phyloP scores from a whole-genome alignment of 2,888 invertebrate species.

The Cryptocephalus primarius region DNA sequence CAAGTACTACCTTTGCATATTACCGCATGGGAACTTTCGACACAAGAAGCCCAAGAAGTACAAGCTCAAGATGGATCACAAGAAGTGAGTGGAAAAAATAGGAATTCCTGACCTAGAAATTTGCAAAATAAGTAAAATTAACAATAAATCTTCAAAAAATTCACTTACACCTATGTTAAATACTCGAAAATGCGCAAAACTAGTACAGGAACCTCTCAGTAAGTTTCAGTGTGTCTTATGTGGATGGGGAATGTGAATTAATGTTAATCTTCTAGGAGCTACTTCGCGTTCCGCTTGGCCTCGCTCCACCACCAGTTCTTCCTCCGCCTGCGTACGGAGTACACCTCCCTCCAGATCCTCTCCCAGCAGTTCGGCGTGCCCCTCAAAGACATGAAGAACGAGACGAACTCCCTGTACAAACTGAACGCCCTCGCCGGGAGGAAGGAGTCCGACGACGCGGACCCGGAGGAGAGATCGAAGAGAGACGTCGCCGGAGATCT shows the following conservation, averaged over 20 bases:
- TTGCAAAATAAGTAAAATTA: no score
- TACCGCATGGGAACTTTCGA: conserved; percentile 42
- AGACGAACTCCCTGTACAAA: conserved; percentile 35
- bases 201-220: no score
- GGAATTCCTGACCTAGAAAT: neutral
- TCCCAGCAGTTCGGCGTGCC: conserved; percentile 50
- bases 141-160: no score
- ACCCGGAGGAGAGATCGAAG: conserved; percentile 36
- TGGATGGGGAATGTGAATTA: no score
- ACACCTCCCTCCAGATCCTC: conserved; percentile 53
- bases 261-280: conserved; percentile 43
- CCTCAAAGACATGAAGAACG: conserved; percentile 39
- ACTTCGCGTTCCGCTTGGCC: conserved; percentile 64
- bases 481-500: conserved; percentile 39
- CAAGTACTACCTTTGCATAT: conserved; percentile 55
- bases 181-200: no score
- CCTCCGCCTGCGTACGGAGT: conserved; percentile 59
- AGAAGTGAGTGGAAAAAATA: conserved; percentile 44
- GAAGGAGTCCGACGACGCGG: no score
- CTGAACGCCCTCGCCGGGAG: conserved; percentile 25
- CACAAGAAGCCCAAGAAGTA: conserved; percentile 51
- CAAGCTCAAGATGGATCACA: conserved; percentile 61
- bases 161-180: no score
- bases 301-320: conserved; percentile 71
- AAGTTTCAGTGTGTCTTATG: no score